Evolutionary conservation across 2,113 vertebrate genomes (phyloP).

Genomic region (Notarius lentiginosus): DNA sequence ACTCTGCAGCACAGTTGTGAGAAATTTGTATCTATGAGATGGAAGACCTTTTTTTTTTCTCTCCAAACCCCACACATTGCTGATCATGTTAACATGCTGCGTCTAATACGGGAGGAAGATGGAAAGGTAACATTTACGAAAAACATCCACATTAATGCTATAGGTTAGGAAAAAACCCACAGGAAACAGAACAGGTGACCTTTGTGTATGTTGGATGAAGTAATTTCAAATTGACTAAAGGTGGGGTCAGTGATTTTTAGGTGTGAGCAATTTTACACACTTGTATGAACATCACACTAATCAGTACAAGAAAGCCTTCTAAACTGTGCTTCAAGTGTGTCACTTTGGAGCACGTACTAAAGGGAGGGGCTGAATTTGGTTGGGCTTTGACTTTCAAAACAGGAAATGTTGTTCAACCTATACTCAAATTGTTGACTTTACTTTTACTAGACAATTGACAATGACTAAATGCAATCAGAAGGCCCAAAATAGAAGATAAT

Average conservation of each 20-base stretch:
- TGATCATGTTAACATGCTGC: not conserved
- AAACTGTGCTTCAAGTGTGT: not conserved
- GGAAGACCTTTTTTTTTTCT: not conserved
- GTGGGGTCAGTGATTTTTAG: not conserved
- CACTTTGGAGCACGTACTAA: not conserved
- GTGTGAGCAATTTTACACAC: not conserved
- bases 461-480: not conserved
- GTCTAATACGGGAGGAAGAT: not conserved
- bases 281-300: not conserved
- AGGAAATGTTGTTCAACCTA: not conserved
- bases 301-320: not conserved
- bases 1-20: not conserved
- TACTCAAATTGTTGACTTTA: not conserved
- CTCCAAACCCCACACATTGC: conserved; percentile 2
- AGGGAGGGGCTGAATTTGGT: conserved; percentile 24
- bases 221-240: not conserved
- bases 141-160: not conserved
- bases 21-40: not conserved
- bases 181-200: not conserved
- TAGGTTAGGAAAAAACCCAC: not conserved
- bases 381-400: conserved; percentile 31
- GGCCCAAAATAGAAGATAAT: not conserved
- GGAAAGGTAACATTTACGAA: not conserved
- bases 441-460: not conserved
- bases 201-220: not conserved